phyloP scores from a whole-genome alignment of 2,113 vertebrate species.

The Melierax canorus region DNA sequence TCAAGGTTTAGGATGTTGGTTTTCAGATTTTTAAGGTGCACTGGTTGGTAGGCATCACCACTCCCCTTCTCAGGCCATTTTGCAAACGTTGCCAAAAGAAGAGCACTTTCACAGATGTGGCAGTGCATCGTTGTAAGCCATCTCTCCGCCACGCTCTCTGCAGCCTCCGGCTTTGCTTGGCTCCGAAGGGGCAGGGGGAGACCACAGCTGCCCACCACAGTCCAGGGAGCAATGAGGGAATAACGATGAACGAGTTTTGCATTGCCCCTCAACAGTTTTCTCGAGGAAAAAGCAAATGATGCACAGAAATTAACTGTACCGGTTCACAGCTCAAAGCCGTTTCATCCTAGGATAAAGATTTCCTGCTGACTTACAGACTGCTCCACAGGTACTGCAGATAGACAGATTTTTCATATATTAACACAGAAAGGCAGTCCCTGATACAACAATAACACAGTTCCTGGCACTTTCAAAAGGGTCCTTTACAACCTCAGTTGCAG shows the following conservation, averaged over 20 bases:
- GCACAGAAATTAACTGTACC: background rate
- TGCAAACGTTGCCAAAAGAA: background rate
- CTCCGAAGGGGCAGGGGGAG: background rate
- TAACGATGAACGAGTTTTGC: rapidly evolving
- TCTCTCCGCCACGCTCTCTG: background rate
- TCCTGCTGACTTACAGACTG: background rate
- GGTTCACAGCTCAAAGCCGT: background rate
- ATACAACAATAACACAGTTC: background rate
- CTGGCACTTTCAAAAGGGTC: background rate
- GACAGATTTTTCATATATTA: background rate
- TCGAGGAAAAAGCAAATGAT: background rate
- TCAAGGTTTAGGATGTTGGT: background rate
- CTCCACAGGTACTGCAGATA: background rate
- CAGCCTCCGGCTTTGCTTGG: background rate
- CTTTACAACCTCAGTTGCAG: background rate
- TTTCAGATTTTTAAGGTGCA: background rate
- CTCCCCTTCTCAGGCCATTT: background rate
- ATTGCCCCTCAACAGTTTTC: background rate
- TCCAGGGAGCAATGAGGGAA: background rate
- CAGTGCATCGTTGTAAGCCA: background rate
- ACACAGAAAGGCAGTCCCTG: background rate
- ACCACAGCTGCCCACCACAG: background rate
- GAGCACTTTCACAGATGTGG: rapidly evolving
- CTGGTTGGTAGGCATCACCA: rapidly evolving
- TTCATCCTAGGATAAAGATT: background rate